These are phyloP conservation scores for Thaumetopoea pityocampa DNA, from an alignment of 1,140 invertebrate genomes.

Conservation along the genomic window DNA sequence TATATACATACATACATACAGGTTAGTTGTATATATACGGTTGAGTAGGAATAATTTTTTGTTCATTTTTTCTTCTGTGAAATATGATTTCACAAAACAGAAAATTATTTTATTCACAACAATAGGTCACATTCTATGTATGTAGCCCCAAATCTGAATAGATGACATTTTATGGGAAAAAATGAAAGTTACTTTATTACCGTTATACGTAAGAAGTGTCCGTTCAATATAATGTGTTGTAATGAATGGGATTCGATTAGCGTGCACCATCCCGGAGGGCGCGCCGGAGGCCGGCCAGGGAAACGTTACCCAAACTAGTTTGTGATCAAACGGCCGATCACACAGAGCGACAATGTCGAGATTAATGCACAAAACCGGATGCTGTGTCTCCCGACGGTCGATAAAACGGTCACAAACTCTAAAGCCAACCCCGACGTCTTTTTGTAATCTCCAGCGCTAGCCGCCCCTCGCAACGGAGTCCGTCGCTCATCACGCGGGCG, in stretches of 20 bases:
- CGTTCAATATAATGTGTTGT: slow-evolving; percentile 55
- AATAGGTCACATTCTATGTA: background rate
- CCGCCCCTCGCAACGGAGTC: slow-evolving; percentile 47
- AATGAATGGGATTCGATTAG: slow-evolving; percentile 65
- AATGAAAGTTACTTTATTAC: slow-evolving; percentile 5
- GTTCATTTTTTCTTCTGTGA: too few species aligned
- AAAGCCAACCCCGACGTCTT: slow-evolving; percentile 53
- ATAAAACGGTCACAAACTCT: slow-evolving; percentile 65
- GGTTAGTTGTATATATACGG: too few species aligned
- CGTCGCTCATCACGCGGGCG: slow-evolving; percentile 53
- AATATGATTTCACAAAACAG: too few species aligned
- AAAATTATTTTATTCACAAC: too few species aligned
- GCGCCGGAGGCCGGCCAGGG: slow-evolving; percentile 37
- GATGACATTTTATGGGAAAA: slow-evolving; percentile 12
- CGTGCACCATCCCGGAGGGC: slow-evolving; percentile 45
- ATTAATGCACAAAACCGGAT: slow-evolving; percentile 70
- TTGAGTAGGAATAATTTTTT: too few species aligned
- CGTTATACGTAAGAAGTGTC: slow-evolving; percentile 40
- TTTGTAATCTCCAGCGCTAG: slow-evolving; percentile 57
- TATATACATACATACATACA: too few species aligned
- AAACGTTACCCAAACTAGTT: slow-evolving; percentile 66
- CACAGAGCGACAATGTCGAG: slow-evolving; percentile 61
- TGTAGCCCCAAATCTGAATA: background rate
- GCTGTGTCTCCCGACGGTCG: slow-evolving; percentile 60
- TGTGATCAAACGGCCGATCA: slow-evolving; percentile 53